Percentiles rank a stretch among this genome's conserved stretches.
phyloP scores from a whole-genome alignment of 2,113 vertebrate genomes.

The Myiagra hebetior region DNA sequence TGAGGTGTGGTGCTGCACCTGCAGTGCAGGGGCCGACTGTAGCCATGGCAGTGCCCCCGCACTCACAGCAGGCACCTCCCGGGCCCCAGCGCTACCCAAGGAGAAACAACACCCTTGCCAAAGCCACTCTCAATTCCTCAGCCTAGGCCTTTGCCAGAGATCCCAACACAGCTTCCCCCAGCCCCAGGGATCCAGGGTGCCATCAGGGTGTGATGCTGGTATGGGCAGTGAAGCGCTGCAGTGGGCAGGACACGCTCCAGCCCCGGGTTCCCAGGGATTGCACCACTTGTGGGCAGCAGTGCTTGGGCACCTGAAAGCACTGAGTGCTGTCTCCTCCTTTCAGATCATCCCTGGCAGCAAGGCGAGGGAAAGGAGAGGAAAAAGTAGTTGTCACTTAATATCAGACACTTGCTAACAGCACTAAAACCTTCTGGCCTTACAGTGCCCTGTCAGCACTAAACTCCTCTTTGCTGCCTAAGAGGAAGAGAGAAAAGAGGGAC shows the following conservation, averaged over 20 bases:
- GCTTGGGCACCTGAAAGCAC: fast-evolving
- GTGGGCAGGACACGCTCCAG: neutral
- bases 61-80: neutral
- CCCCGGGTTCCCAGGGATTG: fast-evolving
- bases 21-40: fast-evolving
- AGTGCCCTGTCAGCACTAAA: neutral
- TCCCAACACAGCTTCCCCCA: neutral
- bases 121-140: neutral
- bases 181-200: fast-evolving
- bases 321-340: neutral
- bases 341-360: neutral
- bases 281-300: fast-evolving
- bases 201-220: neutral
- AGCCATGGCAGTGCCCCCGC: neutral
- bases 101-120: neutral
- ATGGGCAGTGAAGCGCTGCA: fast-evolving
- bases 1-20: fast-evolving
- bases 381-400: neutral
- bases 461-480: neutral
- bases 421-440: neutral
- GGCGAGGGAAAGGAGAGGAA: neutral
- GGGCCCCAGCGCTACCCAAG: fast-evolving
- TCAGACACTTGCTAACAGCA: neutral
- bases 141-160: neutral
- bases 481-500: neutral